Percentiles rank a stretch among this genome's conserved stretches.
Conservation (phyloP, 2,797 vertebrate species). For the Chelon labrosus region DNA sequence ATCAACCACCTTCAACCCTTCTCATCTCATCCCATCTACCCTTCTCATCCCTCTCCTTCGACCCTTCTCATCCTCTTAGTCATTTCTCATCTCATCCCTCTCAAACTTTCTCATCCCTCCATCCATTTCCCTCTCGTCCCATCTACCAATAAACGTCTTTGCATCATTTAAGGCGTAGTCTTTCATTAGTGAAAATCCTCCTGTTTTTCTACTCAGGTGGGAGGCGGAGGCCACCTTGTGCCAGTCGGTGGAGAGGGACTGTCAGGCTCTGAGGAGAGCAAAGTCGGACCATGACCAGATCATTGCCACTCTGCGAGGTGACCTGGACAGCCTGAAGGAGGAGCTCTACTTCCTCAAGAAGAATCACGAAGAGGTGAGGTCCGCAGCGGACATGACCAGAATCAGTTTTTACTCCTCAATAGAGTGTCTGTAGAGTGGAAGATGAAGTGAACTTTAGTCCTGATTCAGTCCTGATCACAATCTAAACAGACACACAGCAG, state of each 20-base stretch:
- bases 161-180: too few relatives aligned
- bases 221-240: conserved; percentile 83
- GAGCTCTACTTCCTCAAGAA: conserved; percentile 87
- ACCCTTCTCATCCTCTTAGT: too few relatives aligned
- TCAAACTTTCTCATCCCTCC: too few relatives aligned
- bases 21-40: too few relatives aligned
- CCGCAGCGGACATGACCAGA: conserved; percentile 15
- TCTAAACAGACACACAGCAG: not conserved
- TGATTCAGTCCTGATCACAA: not conserved
- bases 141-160: too few relatives aligned
- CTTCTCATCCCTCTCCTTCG: too few relatives aligned
- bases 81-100: too few relatives aligned
- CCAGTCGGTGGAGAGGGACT: conserved; percentile 87
- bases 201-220: conserved; percentile 73
- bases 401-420: conserved; percentile 24
- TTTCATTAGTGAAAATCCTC: too few relatives aligned
- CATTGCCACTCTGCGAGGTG: conserved; percentile 81
- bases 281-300: conserved; percentile 87
- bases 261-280: conserved; percentile 83
- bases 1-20: too few relatives aligned
- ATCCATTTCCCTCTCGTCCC: too few relatives aligned
- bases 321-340: conserved; percentile 87
- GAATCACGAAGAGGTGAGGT: conserved; percentile 86
- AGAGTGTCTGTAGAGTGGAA: too few relatives aligned
- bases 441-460: too few relatives aligned